These are phyloP conservation scores for Cheilosia vulpina DNA, from an alignment of 2,888 invertebrate genomes.

Conservation along the genomic window DNA sequence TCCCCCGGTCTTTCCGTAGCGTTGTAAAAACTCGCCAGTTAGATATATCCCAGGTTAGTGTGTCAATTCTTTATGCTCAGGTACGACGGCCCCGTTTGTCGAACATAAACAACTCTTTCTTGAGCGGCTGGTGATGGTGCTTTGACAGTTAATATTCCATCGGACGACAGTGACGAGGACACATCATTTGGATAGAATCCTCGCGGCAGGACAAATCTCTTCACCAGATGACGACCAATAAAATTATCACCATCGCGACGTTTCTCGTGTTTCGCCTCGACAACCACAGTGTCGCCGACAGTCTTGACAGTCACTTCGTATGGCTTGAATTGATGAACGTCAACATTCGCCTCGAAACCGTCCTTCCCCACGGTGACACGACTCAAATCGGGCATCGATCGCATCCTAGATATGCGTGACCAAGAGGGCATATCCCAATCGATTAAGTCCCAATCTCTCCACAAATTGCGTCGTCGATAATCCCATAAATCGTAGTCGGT, in stretches of 20 bases:
- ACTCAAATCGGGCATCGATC: conserved; percentile 82
- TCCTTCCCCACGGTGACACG: conserved; percentile 85
- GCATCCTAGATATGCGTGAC: conserved; percentile 81
- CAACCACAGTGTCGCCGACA: conserved; percentile 85
- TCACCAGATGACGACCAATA: conserved; percentile 91
- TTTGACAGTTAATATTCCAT: conserved; percentile 90
- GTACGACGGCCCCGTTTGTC: conserved; percentile 88
- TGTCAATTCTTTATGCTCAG: conserved; percentile 81
- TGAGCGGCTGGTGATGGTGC: conserved; percentile 85
- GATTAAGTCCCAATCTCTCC: conserved; percentile 82
- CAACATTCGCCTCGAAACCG: conserved; percentile 88
- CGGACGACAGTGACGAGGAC: conserved; percentile 86
- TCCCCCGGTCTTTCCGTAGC: not conserved
- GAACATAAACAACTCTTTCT: conserved; percentile 89
- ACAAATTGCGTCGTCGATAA: conserved; percentile 80
- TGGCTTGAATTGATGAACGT: conserved; percentile 88
- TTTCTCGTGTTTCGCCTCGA: conserved; percentile 89
- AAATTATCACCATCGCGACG: conserved; percentile 89
- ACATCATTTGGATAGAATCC: conserved; percentile 89
- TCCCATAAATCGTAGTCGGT: conserved; percentile 82
- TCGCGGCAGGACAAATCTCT: conserved; percentile 88
- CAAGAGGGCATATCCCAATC: conserved; percentile 82
- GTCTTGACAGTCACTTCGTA: conserved; percentile 89
- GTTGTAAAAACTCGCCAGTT: conserved; percentile 1
- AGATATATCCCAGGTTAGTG: conserved; percentile 12